Evolutionary conservation across 2,797 vertebrate genomes (phyloP).

Genomic region (Poecilia gillii): DNA sequence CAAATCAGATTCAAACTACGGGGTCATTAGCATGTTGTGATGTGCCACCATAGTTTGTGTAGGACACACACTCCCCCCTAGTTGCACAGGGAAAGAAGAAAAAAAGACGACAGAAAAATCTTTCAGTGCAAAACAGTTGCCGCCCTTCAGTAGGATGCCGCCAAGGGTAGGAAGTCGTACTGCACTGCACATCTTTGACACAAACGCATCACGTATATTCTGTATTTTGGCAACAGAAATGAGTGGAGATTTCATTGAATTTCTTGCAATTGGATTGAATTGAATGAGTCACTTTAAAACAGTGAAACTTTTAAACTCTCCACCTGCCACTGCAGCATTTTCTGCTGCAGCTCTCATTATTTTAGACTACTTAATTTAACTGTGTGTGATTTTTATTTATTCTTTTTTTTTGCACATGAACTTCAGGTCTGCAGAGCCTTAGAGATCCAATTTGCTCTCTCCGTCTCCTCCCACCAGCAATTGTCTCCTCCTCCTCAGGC

Average conservation of each 20-base stretch:
- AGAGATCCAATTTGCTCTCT: constrained; percentile 54
- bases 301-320: constrained; percentile 41
- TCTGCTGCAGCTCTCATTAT: not conserved
- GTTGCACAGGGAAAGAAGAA: not conserved
- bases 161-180: not conserved
- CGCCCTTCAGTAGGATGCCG: not conserved
- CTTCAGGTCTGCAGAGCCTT: constrained; percentile 32
- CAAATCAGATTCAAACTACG: not conserved
- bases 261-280: constrained; percentile 63
- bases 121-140: not conserved
- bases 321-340: not conserved
- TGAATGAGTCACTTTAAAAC: constrained; percentile 52
- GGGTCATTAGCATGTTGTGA: not conserved
- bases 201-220: constrained; percentile 71
- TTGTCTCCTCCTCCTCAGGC: constrained; percentile 64
- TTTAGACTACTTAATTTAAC: constrained; percentile 2
- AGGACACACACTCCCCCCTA: not conserved
- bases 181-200: constrained; percentile 29
- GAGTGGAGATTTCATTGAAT: constrained; percentile 49
- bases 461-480: constrained; percentile 61
- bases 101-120: not conserved
- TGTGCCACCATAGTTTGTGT: not conserved
- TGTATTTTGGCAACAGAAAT: constrained; percentile 72
- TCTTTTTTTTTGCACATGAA: constrained; percentile 7
- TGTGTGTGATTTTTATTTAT: constrained; percentile 3